A percentile compares a stretch with the other conserved stretches of the same genome.
These are phyloP conservation scores for Australoheros scitulus DNA, from an alignment of 2,113 vertebrate genomes.

Conservation along the genomic window DNA sequence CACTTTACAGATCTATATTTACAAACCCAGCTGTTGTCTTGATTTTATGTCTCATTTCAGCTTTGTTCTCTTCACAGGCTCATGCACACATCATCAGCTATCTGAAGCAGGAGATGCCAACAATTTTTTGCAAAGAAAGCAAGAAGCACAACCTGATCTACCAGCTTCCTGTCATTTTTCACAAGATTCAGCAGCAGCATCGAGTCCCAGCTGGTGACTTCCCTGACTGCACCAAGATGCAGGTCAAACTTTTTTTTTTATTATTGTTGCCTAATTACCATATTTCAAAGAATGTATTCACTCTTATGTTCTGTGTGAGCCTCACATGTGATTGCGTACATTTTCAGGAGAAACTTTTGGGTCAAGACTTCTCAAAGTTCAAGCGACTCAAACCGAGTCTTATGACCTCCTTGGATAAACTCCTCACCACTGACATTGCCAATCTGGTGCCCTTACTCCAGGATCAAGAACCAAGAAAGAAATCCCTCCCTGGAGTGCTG, in stretches of 20 bases:
- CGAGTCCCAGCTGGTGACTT: constrained; percentile 89
- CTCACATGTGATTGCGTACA: neutral
- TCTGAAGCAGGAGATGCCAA: constrained; percentile 90
- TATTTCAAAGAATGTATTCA: neutral
- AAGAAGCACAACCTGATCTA: constrained; percentile 90
- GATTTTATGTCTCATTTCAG: neutral
- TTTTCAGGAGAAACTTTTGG: constrained; percentile 85
- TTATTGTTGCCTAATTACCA: neutral
- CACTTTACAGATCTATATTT: neutral
- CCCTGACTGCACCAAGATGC: constrained; percentile 90
- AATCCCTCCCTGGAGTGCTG: constrained; percentile 75
- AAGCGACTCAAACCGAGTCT: constrained; percentile 85
- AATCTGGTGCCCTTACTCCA: constrained; percentile 87
- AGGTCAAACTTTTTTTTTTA: constrained; percentile 71
- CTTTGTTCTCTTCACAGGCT: constrained; percentile 74
- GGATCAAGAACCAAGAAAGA: constrained; percentile 81
- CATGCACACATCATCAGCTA: constrained; percentile 89
- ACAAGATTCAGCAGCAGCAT: constrained; percentile 87
- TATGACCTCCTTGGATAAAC: constrained; percentile 85
- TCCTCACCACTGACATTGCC: constrained; percentile 85
- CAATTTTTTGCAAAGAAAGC: constrained; percentile 87
- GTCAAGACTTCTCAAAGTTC: constrained; percentile 89
- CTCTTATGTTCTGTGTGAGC: neutral
- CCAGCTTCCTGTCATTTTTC: constrained; percentile 86
- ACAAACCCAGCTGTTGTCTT: neutral